Percentiles rank a stretch among this genome's conserved stretches.
Conservation (phyloP, 2,113 vertebrate species). For the Thunnus thynnus region DNA sequence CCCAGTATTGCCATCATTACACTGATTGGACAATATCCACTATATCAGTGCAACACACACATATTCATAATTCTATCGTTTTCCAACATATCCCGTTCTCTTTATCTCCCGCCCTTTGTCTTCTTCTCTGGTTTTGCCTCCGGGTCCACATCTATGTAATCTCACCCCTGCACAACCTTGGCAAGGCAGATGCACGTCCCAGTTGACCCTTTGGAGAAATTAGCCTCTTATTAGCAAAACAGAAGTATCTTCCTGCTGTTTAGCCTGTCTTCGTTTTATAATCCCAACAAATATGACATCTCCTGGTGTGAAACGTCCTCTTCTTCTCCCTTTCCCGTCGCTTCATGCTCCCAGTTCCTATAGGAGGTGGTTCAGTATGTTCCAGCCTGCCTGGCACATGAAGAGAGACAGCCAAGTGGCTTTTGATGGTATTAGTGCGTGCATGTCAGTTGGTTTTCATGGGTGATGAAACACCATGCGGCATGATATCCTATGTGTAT, state of each 20-base stretch:
- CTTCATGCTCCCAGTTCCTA: conserved; percentile 23
- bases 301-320: conserved; percentile 34
- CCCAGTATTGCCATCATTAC: conserved; percentile 4
- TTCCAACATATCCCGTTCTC: neutral
- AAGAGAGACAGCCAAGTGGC: conserved; percentile 23
- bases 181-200: conserved; percentile 23
- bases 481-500: conserved; percentile 14
- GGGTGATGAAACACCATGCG: too few relatives aligned
- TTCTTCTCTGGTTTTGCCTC: conserved; percentile 39
- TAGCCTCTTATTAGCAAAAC: conserved; percentile 39
- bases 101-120: conserved; percentile 35
- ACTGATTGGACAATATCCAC: conserved; percentile 35
- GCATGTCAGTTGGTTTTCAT: neutral
- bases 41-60: conserved; percentile 27
- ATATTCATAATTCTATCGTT: neutral
- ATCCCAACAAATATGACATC: conserved; percentile 50
- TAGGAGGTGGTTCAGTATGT: conserved; percentile 12
- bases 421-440: conserved; percentile 67
- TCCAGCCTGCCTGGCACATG: conserved; percentile 37
- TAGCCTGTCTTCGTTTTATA: conserved; percentile 34
- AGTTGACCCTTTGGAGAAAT: conserved; percentile 45
- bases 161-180: conserved; percentile 38
- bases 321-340: neutral
- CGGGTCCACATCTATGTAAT: conserved; percentile 5
- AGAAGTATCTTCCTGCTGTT: conserved; percentile 21